Base-by-base conservation (phyloP, 2,797 vertebrate genomes). In the Malacoctenus gilli region DNA sequence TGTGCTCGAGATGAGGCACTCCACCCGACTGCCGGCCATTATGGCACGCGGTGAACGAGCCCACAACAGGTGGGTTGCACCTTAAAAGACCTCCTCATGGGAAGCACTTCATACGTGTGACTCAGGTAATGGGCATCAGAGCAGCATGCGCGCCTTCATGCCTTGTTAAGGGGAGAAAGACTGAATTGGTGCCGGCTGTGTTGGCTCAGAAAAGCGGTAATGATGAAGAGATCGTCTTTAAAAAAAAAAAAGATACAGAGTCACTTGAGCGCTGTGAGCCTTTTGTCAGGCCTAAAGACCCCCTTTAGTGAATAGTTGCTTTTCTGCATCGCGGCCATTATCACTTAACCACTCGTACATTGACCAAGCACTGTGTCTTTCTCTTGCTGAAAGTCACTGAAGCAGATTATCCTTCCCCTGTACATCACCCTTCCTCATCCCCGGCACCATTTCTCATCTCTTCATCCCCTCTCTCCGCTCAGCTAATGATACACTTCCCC, bases 401-500 rank as follows among this genome's bases (percentile, higher is more conserved):
- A 35, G 69, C 60, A 82, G 73, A 81, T 64, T 69, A 62, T 74
- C 56, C 64, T 54, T 60, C 60, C 20, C 47, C 34, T 13, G 30
- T 23, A 19, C 67, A 43, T 68, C 37, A 21, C 20, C 50, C 41
- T 50, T 68, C 73, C 32, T 68, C 63, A 68, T 71, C 68, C 63
- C 59, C 30, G 57, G 35, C 57, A 49, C 63, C 28, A 28, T 50
- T 46, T 68, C 58, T 74, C 60, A 20, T 71, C 47, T 56, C 36
- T 62, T 60, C 4, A 14, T 47, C 63, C 47, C 50, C 23, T 59
- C 35, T 61, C 36, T 62, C 37, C 60, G 22, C 65, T 80, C 61
- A 54, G 69, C 66, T 40, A 68, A 73, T 72, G 72, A 85, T 60
- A 73, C 82, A 69, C 77, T 67, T 66, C 66, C 39, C 65, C 54